Evolutionary conservation across 2,888 invertebrate genomes (phyloP).

Genomic region (Norana najaformis): DNA sequence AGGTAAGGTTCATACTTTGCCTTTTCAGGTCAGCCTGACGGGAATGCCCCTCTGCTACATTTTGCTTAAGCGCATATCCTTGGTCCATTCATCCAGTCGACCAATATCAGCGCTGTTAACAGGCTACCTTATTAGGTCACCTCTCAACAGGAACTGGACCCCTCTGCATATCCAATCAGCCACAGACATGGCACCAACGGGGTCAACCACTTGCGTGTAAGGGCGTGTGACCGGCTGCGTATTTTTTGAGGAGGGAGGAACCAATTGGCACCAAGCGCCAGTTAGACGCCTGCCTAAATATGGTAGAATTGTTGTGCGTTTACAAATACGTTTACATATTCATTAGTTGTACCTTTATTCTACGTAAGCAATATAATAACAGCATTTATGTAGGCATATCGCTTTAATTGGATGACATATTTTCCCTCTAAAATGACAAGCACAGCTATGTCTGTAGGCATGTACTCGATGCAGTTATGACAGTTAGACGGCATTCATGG

Average conservation of each 20-base stretch:
- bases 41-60: neutral
- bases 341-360: neutral
- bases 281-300: neutral
- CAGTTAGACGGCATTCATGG: neutral
- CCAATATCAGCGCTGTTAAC: neutral
- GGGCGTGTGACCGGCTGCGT: neutral
- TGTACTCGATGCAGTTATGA: neutral
- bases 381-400: neutral
- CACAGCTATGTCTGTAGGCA: neutral
- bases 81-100: conserved; percentile 5
- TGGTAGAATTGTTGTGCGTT: neutral
- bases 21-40: no score
- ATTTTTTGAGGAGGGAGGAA: neutral
- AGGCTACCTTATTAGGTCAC: neutral
- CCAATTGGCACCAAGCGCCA: neutral
- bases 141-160: neutral
- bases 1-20: no score
- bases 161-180: neutral
- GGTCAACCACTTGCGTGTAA: neutral
- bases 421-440: neutral
- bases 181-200: neutral
- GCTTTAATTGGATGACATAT: neutral
- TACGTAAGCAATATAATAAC: neutral
- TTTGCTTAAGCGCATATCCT: neutral
- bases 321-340: neutral